phyloP scores from a whole-genome alignment of 2,113 vertebrate species.

The Capra hircus region DNA sequence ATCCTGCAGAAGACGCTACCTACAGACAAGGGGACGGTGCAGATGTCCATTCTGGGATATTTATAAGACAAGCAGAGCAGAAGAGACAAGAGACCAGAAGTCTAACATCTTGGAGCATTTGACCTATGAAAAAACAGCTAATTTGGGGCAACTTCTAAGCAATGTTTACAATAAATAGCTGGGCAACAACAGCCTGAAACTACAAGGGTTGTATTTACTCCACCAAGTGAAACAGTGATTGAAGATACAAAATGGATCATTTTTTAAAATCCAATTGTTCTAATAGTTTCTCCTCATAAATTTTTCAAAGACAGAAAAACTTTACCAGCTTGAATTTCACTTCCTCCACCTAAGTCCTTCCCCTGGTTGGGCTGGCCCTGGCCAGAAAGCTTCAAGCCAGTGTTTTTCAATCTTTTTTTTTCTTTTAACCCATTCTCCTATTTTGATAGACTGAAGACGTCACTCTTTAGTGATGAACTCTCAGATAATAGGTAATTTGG shows the following conservation, averaged over 20 bases:
- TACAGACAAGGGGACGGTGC: not conserved
- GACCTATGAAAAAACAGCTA: not conserved
- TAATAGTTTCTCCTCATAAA: not conserved
- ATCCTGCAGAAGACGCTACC: not conserved
- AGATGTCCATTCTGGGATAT: not conserved
- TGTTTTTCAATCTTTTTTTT: not conserved
- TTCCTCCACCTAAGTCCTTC: conserved; percentile 11
- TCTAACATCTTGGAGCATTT: not conserved
- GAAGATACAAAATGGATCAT: not conserved
- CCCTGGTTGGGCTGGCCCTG: not conserved
- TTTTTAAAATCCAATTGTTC: not conserved
- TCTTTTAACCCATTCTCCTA: conserved; percentile 6
- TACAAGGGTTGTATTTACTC: not conserved
- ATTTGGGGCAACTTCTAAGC: not conserved
- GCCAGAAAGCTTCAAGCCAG: not conserved
- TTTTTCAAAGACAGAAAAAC: not conserved
- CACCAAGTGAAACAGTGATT: not conserved
- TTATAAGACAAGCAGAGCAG: not conserved
- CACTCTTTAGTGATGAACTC: not conserved
- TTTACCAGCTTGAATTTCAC: not conserved
- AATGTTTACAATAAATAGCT: not conserved
- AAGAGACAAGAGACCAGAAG: not conserved
- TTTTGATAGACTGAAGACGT: not conserved
- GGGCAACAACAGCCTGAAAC: not conserved
- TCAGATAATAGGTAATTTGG: not conserved